These are phyloP conservation scores for Balanococcus diminutus DNA, from an alignment of 2,888 invertebrate genomes.

Conservation along the genomic window DNA sequence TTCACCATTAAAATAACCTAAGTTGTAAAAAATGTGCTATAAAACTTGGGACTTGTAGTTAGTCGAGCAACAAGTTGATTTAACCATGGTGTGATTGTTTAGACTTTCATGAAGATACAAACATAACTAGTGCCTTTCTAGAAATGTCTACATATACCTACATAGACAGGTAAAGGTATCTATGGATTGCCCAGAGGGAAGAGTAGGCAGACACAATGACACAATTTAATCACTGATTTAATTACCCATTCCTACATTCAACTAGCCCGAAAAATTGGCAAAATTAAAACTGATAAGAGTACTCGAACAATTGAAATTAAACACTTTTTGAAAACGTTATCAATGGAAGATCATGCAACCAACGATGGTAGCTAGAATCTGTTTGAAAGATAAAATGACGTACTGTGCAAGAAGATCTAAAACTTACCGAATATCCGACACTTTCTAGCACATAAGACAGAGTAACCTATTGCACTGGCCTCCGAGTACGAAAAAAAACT, in stretches of 20 bases:
- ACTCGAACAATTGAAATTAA: background rate
- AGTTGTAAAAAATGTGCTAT: no score
- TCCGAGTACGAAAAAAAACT: background rate
- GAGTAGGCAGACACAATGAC: background rate
- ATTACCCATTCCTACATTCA: background rate
- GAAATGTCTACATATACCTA: background rate
- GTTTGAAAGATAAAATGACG: background rate
- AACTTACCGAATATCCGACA: slow-evolving; percentile 27
- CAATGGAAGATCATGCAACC: no score
- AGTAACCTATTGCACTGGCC: slow-evolving; percentile 24
- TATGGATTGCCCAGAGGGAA: background rate
- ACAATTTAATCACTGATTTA: background rate
- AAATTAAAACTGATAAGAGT: background rate
- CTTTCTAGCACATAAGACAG: slow-evolving; percentile 12
- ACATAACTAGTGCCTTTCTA: background rate
- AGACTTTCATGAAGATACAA: background rate
- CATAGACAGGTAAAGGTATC: background rate
- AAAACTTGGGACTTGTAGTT: background rate
- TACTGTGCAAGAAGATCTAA: background rate
- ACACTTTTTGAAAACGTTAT: background rate
- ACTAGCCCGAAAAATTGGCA: background rate
- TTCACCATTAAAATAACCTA: background rate
- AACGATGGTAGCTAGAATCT: background rate
- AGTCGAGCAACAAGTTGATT: background rate
- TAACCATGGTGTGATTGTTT: background rate